These are phyloP conservation scores for Lanistes nyassanus DNA, from an alignment of 1,140 invertebrate species.

Conservation along the genomic window DNA sequence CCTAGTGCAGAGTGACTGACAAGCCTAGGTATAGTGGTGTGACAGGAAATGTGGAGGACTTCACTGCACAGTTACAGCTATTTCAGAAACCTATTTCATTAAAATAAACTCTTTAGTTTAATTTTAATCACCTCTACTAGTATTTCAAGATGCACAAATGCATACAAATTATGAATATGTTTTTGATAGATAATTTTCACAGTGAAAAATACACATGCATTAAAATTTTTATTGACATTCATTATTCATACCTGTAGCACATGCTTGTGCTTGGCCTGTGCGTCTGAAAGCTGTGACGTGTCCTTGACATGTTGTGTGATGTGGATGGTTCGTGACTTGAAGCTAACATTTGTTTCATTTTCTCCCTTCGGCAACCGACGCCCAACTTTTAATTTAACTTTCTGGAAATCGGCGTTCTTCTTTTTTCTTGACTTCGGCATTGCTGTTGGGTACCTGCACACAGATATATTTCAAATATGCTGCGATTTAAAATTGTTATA, in stretches of 20 bases:
- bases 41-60: no score
- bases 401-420: conserved; percentile 22
- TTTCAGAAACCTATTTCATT: no score
- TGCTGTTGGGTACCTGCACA: background rate
- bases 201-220: background rate
- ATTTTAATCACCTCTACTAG: no score
- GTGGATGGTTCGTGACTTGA: conserved; percentile 9
- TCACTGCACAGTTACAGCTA: no score
- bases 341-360: conserved; percentile 7
- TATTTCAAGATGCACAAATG: no score
- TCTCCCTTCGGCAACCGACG: background rate
- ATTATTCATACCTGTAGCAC: background rate
- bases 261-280: conserved; percentile 1
- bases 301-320: conserved; percentile 1
- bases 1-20: no score
- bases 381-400: conserved; percentile 18
- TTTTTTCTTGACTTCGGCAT: conserved; percentile 12
- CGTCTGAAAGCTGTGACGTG: background rate
- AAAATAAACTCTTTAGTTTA: no score
- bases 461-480: no score
- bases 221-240: background rate
- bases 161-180: no score
- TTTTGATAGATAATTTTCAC: no score
- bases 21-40: no score
- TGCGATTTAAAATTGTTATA: no score